phyloP scores from a whole-genome alignment of 2,113 vertebrate species.

The Taxidea taxus region DNA sequence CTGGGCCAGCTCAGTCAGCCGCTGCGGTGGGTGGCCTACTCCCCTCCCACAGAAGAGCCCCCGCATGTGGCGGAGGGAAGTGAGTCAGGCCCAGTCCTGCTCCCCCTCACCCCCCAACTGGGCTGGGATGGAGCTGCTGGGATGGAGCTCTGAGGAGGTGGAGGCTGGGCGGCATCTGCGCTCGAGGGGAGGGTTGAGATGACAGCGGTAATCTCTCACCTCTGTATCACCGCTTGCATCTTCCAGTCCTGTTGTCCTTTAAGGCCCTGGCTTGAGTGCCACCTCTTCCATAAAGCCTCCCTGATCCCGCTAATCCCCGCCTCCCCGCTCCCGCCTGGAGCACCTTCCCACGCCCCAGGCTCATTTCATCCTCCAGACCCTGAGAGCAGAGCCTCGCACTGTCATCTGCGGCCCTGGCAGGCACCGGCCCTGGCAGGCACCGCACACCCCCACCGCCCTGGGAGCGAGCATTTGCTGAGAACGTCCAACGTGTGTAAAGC shows the following conservation, averaged over 20 bases:
- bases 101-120: accelerated
- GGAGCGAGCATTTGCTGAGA: background rate
- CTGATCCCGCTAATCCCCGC: constrained; percentile 68
- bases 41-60: background rate
- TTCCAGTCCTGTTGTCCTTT: background rate
- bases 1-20: background rate
- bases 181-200: background rate
- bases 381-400: background rate
- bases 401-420: background rate
- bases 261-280: constrained; percentile 53
- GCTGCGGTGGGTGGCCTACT: background rate
- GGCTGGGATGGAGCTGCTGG: background rate
- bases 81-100: background rate
- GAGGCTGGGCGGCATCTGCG: background rate
- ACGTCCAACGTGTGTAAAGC: accelerated
- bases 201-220: constrained; percentile 54
- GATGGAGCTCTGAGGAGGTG: background rate
- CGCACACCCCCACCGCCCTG: accelerated
- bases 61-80: too few relatives aligned
- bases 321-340: background rate
- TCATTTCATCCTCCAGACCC: background rate
- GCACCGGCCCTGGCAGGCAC: background rate
- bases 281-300: constrained; percentile 61
- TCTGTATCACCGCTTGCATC: constrained; percentile 13
- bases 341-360: background rate